phyloP scores from a whole-genome alignment of 2,797 vertebrate genomes.

The Etheostoma perlongum region DNA sequence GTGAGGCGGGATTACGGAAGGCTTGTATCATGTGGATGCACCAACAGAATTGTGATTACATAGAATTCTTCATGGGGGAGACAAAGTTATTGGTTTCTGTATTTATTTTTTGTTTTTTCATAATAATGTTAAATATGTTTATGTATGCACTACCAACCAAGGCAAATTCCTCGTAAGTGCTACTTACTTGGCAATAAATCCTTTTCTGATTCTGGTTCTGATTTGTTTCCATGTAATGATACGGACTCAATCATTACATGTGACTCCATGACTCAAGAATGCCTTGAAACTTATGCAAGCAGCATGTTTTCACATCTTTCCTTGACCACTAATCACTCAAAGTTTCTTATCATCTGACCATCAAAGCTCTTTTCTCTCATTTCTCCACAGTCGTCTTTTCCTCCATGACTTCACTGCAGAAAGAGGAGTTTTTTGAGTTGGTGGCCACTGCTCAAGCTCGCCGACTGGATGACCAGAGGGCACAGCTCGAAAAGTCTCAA shows the following conservation, averaged over 20 bases:
- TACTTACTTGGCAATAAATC: too few species aligned
- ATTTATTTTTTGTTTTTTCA: too few species aligned
- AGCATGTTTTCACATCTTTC: neutral
- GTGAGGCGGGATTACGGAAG: too few species aligned
- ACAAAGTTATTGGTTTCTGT: too few species aligned
- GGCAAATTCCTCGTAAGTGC: too few species aligned
- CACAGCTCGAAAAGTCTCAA: constrained; percentile 71
- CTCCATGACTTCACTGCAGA: constrained; percentile 91
- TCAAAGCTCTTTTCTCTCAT: constrained; percentile 14
- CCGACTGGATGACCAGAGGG: constrained; percentile 90
- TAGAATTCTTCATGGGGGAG: too few species aligned
- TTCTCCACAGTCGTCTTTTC: constrained; percentile 82
- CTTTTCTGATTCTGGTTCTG: too few species aligned
- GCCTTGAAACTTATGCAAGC: constrained; percentile 5
- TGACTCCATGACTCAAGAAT: neutral
- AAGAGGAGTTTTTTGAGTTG: constrained; percentile 89
- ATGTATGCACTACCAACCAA: too few species aligned
- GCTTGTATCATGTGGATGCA: too few species aligned
- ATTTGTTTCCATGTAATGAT: constrained; percentile 31
- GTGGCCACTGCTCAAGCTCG: constrained; percentile 88
- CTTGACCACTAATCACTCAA: constrained; percentile 16
- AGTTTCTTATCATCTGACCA: neutral
- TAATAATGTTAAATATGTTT: too few species aligned
- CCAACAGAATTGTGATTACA: too few species aligned
- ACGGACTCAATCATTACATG: constrained; percentile 38